phyloP scores from a whole-genome alignment of 2,888 invertebrate genomes.

The Emmelina monodactyla region DNA sequence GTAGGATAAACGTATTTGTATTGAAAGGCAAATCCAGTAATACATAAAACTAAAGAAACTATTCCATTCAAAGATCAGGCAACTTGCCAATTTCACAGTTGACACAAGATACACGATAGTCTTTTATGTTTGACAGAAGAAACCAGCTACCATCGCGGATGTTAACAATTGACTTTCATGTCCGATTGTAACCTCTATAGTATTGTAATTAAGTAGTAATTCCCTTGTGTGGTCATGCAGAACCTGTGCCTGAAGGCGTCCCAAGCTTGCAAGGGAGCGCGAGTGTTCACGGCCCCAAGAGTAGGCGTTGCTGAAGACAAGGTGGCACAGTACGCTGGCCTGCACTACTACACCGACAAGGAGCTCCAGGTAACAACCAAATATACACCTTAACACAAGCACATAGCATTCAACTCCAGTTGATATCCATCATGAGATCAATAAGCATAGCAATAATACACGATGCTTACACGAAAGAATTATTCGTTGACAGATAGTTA shows the following conservation, averaged over 20 bases:
- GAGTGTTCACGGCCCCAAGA: slow-evolving; percentile 81
- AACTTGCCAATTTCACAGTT: too few relatives aligned
- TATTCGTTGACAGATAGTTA: slow-evolving; percentile 3
- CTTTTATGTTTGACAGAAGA: too few relatives aligned
- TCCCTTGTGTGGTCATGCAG: too few relatives aligned
- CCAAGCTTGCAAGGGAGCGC: slow-evolving; percentile 86
- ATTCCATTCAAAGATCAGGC: too few relatives aligned
- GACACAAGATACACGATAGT: too few relatives aligned
- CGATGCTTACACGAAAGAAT: slow-evolving; percentile 1
- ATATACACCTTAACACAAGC: neutral
- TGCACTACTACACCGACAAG: slow-evolving; percentile 94
- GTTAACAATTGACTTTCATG: too few relatives aligned
- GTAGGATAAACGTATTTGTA: too few relatives aligned
- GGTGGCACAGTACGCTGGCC: slow-evolving; percentile 88
- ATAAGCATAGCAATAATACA: slow-evolving; percentile 6
- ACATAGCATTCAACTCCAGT: neutral
- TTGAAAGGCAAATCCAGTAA: too few relatives aligned
- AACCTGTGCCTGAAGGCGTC: slow-evolving; percentile 89
- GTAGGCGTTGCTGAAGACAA: slow-evolving; percentile 92
- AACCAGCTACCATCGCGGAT: too few relatives aligned
- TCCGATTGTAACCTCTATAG: too few relatives aligned
- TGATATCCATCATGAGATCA: neutral
- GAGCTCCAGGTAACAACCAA: slow-evolving; percentile 74
- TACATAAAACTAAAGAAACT: too few relatives aligned
- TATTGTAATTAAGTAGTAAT: too few relatives aligned